phyloP scores from a whole-genome alignment of 2,888 invertebrate genomes.

The Anthophora plumipes region DNA sequence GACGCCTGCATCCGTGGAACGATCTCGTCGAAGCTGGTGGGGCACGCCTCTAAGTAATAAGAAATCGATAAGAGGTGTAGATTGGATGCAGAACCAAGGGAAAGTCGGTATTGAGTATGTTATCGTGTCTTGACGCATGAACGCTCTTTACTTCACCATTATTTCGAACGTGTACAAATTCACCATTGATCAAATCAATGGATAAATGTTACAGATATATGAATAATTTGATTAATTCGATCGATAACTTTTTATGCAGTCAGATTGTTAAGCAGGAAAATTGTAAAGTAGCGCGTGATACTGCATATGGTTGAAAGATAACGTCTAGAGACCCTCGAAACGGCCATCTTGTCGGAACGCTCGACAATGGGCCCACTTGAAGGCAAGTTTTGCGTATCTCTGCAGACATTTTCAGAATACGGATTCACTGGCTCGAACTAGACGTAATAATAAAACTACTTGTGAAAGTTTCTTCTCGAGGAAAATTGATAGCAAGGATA shows the following conservation, averaged over 20 bases:
- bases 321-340: slow-evolving; percentile 12
- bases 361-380: slow-evolving; percentile 24
- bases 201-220: not conserved
- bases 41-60: slow-evolving; percentile 62
- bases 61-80: slow-evolving; percentile 69
- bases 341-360: slow-evolving; percentile 21
- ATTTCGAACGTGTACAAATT: not conserved
- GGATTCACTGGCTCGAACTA: not conserved
- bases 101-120: slow-evolving; percentile 61
- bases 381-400: slow-evolving; percentile 17
- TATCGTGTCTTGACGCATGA: slow-evolving; percentile 48
- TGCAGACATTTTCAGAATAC: slow-evolving; percentile 8
- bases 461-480: not conserved
- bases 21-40: slow-evolving; percentile 40
- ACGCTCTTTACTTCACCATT: slow-evolving; percentile 34
- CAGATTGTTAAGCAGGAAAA: not conserved
- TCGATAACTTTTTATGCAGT: not conserved
- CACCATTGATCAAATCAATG: too few species aligned
- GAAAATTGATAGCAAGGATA: not conserved
- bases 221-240: not conserved
- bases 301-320: not conserved
- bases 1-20: slow-evolving; percentile 46
- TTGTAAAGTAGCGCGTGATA: not conserved
- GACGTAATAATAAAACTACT: slow-evolving; percentile 18
- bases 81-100: slow-evolving; percentile 60